Evolutionary conservation across 2,888 invertebrate species (phyloP), one percentile per base, ranked within the genome.

Genomic region (Oscheius sp.): DNA sequence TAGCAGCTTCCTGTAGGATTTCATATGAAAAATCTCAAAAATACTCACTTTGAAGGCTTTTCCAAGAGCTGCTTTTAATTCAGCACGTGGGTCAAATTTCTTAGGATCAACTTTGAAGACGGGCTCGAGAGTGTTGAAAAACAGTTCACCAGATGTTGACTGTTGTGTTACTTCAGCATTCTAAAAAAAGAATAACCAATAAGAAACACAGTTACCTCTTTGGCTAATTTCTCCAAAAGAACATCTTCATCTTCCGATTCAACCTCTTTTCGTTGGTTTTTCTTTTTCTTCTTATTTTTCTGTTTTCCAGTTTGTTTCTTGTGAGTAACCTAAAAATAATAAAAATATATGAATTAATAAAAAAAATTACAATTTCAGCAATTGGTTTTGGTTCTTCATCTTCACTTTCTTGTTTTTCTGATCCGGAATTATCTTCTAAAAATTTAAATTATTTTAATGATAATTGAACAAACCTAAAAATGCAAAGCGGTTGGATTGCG

Each of bases 41-140:
- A 66, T 49, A 25, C 58, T 25, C 29, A 76, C 74, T 63, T 76
- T 78, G 61, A 85, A 83, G 0, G 82, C 74, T 66, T 80, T 81
- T 9, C 85, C 85, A 21, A 86, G 72, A 52, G 77, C 55, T 43
- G 76, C 69, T 53, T 79, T 83, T 66, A 85, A 61, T 61, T 86
- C 86, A 2, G 68, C 81, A 2, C 77, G 73, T n/a, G 83, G 76
- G 49, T 86, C 82, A 52, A 86, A 80, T 41, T 75, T 41, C 66
- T 81, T 78, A 25, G 79, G 74, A 43, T 86, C 84, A 21, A 81
- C 68, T 72, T 73, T 45, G 58, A 69, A 55, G 21, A n/a, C 18
- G 16, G 21, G 27, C 35, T 27, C 64, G 18, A 55, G 13, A 25
- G 55, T 23, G 7, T 23, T 55, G 23, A 25, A 55, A 23, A 25